Evolutionary conservation across 2,888 invertebrate species (phyloP).

Genomic region (Adelognathus sp.): DNA sequence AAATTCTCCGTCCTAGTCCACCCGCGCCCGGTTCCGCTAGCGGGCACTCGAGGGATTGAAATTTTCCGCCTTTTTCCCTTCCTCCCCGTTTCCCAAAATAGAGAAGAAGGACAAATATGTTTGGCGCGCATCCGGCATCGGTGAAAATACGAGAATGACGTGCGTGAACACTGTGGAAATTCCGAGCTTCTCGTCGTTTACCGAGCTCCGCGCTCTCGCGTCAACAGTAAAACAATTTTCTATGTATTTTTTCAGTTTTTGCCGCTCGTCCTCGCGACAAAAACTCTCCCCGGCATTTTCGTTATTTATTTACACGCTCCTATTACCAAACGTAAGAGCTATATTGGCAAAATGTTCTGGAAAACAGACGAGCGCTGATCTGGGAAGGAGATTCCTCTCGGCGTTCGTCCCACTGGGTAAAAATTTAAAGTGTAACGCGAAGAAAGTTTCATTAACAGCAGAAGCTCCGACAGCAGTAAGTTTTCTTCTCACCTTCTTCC

Average conservation of each 20-base stretch:
- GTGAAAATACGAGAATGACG: constrained; percentile 43
- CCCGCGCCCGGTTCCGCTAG: background rate
- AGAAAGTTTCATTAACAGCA: constrained; percentile 77
- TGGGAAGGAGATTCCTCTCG: background rate
- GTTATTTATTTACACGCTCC: background rate
- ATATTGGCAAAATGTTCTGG: too few species aligned
- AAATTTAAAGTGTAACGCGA: constrained; percentile 77
- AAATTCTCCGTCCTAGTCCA: constrained; percentile 3
- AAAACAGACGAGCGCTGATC: background rate
- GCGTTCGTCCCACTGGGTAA: constrained; percentile 54
- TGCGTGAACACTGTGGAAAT: background rate
- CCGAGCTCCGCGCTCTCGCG: background rate
- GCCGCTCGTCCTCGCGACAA: background rate
- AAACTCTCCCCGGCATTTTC: background rate
- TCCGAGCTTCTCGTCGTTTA: background rate
- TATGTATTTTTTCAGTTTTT: background rate
- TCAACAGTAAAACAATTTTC: constrained; percentile 1
- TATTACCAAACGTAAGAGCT: too few species aligned
- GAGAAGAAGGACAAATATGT: constrained; percentile 47
- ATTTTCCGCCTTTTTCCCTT: constrained; percentile 26
- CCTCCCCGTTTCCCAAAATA: constrained; percentile 46
- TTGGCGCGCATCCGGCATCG: constrained; percentile 9
- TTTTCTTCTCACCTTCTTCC: constrained; percentile 61
- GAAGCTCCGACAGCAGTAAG: constrained; percentile 64
- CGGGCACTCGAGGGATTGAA: constrained; percentile 42